phyloP scores from a whole-genome alignment of 2,888 invertebrate genomes.

The Pollenia griseotomentosa region DNA sequence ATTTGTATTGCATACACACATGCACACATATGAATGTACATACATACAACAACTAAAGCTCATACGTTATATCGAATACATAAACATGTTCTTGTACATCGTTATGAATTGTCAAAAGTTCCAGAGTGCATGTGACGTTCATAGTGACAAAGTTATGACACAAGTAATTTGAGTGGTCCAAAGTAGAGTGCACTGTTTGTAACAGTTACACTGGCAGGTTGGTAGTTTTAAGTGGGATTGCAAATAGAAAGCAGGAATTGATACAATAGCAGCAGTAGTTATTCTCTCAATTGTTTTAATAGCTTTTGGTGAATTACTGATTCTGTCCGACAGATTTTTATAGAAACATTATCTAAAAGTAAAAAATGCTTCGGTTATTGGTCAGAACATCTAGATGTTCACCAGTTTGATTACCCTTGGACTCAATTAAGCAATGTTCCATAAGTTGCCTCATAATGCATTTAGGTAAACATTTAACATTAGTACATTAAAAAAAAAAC shows the following conservation, averaged over 20 bases:
- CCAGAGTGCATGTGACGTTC: conserved; percentile 68
- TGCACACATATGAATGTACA: background rate
- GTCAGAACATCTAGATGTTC: no score
- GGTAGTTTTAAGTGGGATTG: conserved; percentile 6
- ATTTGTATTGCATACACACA: conserved; percentile 32
- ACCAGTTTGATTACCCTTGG: no score
- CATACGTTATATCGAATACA: conserved; percentile 1
- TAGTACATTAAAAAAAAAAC: no score
- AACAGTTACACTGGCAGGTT: conserved; percentile 41
- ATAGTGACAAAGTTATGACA: conserved; percentile 73
- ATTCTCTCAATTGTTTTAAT: background rate
- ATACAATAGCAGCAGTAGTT: background rate
- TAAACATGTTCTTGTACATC: conserved; percentile 7
- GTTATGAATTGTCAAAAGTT: conserved; percentile 56
- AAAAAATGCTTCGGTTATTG: no score
- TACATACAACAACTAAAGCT: conserved; percentile 1
- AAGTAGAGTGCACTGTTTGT: conserved; percentile 49
- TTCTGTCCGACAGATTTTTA: no score
- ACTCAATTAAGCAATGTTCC: no score
- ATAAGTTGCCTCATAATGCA: no score
- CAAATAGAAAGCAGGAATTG: background rate
- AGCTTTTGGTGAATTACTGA: no score
- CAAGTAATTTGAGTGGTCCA: conserved; percentile 68
- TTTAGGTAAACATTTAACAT: no score
- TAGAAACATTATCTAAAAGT: no score